These are phyloP conservation scores for Diceros bicornis DNA, from an alignment of 2,797 vertebrate genomes.

Conservation along the genomic window DNA sequence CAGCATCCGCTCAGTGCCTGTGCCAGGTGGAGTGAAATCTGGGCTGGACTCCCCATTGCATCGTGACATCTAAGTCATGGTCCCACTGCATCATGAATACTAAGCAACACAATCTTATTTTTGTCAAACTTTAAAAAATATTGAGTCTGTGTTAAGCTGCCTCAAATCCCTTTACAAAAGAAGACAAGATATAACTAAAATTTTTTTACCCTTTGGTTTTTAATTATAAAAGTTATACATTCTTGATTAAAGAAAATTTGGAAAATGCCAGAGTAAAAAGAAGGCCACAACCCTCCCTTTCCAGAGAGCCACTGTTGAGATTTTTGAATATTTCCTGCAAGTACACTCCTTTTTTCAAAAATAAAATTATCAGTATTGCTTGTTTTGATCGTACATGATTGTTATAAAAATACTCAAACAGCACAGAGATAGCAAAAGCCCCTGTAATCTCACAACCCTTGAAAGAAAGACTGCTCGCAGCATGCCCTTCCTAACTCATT, in stretches of 20 bases:
- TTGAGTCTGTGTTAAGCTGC: not conserved
- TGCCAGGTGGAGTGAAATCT: not conserved
- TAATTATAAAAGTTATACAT: not conserved
- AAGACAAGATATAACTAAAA: not conserved
- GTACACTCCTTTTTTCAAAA: not conserved
- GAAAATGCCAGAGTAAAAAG: not conserved
- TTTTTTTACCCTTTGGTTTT: not conserved
- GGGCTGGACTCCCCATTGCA: not conserved
- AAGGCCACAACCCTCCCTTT: not conserved
- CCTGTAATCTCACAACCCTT: not conserved
- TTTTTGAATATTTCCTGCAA: not conserved
- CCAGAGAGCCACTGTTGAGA: not conserved
- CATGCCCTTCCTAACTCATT: not conserved
- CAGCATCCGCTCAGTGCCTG: not conserved
- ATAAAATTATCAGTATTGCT: not conserved
- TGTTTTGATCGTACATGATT: not conserved
- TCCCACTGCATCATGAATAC: not conserved
- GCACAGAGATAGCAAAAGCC: not conserved
- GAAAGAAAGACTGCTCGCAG: not conserved
- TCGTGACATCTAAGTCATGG: not conserved
- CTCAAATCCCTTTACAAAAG: not conserved
- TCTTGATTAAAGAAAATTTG: not conserved
- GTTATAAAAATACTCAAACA: not conserved
- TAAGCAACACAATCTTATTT: not conserved
- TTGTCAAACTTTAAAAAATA: not conserved